A percentile compares a stretch with the other conserved stretches of the same genome.
phyloP scores from a whole-genome alignment of 2,113 vertebrate genomes.

The Eclectus roratus region DNA sequence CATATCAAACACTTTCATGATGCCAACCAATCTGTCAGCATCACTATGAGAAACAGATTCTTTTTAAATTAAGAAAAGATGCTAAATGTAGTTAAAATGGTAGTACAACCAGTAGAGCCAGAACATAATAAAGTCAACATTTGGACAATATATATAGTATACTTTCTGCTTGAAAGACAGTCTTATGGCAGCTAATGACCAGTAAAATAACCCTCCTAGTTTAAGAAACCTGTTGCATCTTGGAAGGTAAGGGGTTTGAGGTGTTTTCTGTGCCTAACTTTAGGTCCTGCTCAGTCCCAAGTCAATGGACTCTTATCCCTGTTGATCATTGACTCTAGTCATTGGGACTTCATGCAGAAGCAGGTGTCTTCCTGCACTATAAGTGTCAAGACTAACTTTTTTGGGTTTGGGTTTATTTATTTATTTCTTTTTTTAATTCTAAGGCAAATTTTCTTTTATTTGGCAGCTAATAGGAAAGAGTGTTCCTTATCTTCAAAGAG shows the following conservation, averaged over 20 bases:
- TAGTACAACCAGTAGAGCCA: neutral
- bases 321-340: neutral
- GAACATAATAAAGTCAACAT: neutral
- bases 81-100: neutral
- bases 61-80: slow-evolving; percentile 27
- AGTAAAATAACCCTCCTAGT: neutral
- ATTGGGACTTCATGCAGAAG: neutral
- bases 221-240: neutral
- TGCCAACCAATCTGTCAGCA: slow-evolving; percentile 67
- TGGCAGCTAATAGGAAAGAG: neutral
- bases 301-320: neutral
- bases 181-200: neutral
- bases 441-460: neutral
- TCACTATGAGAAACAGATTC: slow-evolving; percentile 51
- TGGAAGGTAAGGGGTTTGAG: neutral
- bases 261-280: fast-evolving
- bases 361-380: neutral
- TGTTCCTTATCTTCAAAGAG: neutral
- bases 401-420: neutral
- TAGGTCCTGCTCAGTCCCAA: neutral
- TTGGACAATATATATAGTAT: neutral
- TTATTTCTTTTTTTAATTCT: neutral
- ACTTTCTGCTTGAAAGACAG: neutral
- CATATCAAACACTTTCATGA: slow-evolving; percentile 48
- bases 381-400: neutral